Percentiles rank a stretch among this genome's conserved stretches.
Evolutionary conservation across 2,888 invertebrate species (phyloP).

Genomic region (Phortica magna): DNA sequence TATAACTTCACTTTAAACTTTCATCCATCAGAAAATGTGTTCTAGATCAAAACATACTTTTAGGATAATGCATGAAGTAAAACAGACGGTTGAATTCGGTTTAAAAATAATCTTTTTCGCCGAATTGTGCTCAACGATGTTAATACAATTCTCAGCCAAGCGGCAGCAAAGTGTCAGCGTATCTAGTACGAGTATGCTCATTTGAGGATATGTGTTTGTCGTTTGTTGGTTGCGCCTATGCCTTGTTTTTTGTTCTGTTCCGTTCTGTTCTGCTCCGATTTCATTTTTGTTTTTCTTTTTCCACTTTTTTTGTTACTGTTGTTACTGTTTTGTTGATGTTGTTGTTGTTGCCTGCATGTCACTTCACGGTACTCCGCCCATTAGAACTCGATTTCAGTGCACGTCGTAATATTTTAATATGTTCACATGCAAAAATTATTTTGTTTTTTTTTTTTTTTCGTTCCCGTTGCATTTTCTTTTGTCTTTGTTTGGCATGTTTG

Average conservation of each 20-base stretch:
- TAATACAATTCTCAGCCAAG: neutral
- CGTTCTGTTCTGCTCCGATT: slow-evolving; percentile 45
- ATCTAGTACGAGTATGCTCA: neutral
- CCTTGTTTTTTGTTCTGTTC: neutral
- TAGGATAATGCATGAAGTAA: too few species aligned
- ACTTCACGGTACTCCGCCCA: neutral
- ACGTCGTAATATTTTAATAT: slow-evolving; percentile 39
- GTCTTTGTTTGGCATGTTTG: neutral
- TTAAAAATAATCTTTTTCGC: too few species aligned
- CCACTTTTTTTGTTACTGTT: too few species aligned
- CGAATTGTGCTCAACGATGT: neutral
- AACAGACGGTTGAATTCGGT: too few species aligned
- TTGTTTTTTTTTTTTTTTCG: slow-evolving; percentile 24
- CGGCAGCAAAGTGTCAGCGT: neutral
- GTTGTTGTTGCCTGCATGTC: neutral
- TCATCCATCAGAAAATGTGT: too few species aligned
- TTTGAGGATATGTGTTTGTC: neutral
- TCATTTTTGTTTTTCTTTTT: slow-evolving; percentile 62
- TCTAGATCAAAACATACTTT: too few species aligned
- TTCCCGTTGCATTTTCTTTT: neutral
- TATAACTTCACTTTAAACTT: too few species aligned
- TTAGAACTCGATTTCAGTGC: neutral
- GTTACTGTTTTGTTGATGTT: too few species aligned
- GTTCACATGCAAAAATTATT: slow-evolving; percentile 45
- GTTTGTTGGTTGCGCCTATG: neutral